phyloP scores from a whole-genome alignment of 2,113 vertebrate genomes.

The Ailurus styani region DNA sequence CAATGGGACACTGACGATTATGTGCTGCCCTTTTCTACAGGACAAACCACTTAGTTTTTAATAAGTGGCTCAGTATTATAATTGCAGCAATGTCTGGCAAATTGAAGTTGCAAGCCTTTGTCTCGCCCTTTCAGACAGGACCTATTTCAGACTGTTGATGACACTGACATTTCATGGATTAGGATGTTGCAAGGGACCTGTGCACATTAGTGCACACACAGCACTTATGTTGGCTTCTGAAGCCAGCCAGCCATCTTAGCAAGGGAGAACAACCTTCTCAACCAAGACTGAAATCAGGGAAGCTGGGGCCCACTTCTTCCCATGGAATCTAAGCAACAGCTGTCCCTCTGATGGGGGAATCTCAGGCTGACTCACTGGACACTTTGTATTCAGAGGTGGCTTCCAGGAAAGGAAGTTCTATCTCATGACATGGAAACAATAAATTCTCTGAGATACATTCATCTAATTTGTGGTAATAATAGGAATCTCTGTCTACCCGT shows the following conservation, averaged over 20 bases:
- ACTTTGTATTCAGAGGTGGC: conserved; percentile 52
- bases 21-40: conserved; percentile 77
- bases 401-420: conserved; percentile 51
- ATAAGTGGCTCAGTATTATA: conserved; percentile 74
- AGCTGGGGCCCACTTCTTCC: conserved; percentile 42
- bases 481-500: conserved; percentile 31
- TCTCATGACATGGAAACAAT: conserved; percentile 52
- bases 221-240: conserved; percentile 66
- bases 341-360: conserved; percentile 21
- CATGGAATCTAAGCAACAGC: conserved; percentile 37
- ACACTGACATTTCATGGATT: conserved; percentile 63
- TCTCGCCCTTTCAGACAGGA: conserved; percentile 59
- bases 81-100: conserved; percentile 59
- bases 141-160: conserved; percentile 45
- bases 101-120: conserved; percentile 55
- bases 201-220: conserved; percentile 36
- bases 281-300: background rate
- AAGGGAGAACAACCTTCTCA: conserved; percentile 23
- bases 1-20: conserved; percentile 64
- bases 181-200: conserved; percentile 52
- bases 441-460: conserved; percentile 66
- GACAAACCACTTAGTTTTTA: conserved; percentile 69
- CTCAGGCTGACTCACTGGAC: conserved; percentile 10
- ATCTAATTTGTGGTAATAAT: conserved; percentile 60
- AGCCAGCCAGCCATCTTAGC: conserved; percentile 54